phyloP scores from a whole-genome alignment of 2,797 vertebrate species.

The Typhlichthys eigenmanni region DNA sequence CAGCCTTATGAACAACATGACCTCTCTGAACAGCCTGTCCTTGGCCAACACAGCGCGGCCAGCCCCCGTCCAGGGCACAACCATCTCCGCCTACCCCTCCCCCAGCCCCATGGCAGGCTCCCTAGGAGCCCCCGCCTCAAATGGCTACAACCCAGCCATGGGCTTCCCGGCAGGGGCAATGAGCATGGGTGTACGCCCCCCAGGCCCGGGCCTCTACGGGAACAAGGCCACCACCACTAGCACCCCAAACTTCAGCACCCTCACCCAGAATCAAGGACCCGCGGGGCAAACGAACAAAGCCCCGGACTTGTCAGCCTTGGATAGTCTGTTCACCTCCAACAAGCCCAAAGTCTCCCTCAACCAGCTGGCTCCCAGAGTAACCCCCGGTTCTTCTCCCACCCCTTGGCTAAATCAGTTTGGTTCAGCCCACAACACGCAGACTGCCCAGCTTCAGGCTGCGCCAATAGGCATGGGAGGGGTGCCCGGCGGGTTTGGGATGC shows the following conservation, averaged over 20 bases:
- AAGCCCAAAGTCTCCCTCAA: conserved; percentile 95
- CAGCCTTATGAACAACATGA: conserved; percentile 84
- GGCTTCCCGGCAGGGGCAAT: conserved; percentile 85
- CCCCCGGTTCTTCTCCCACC: conserved; percentile 52
- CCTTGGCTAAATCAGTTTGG: conserved; percentile 91
- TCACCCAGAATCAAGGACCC: conserved; percentile 73
- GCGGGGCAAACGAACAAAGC: conserved; percentile 70
- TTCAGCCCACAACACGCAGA: conserved; percentile 67
- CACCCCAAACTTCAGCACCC: conserved; percentile 84
- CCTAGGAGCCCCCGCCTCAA: conserved; percentile 81
- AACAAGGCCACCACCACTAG: conserved; percentile 80
- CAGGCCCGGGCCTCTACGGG: conserved; percentile 80
- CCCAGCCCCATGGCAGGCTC: conserved; percentile 70
- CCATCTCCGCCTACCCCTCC: conserved; percentile 79
- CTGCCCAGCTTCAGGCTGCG: conserved; percentile 75
- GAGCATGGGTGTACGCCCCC: conserved; percentile 78
- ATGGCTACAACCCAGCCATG: conserved; percentile 85
- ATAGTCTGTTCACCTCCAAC: conserved; percentile 89
- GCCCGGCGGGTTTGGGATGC: conserved; percentile 88
- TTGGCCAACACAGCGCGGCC: conserved; percentile 58
- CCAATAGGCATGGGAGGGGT: conserved; percentile 71
- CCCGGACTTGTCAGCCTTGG: conserved; percentile 88
- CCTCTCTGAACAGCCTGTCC: conserved; percentile 83
- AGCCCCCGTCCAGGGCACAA: too few relatives aligned
- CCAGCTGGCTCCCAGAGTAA: conserved; percentile 85